A percentile compares a stretch with the other conserved stretches of the same genome.
Evolutionary conservation across 2,113 vertebrate genomes (phyloP).

Genomic region (Hyaena hyaena): DNA sequence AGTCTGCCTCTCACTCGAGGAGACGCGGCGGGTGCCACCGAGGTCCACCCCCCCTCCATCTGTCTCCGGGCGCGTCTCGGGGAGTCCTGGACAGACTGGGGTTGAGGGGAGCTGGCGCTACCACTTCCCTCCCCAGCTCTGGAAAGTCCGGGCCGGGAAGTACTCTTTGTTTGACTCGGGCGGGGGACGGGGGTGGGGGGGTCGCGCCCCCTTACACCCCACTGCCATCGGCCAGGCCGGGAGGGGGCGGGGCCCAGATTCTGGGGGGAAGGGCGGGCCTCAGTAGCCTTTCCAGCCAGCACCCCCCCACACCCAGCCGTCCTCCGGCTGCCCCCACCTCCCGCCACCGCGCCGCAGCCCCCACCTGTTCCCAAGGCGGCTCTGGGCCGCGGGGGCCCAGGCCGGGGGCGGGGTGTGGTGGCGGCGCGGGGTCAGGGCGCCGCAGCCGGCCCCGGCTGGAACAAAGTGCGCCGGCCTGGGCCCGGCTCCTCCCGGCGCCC

Average conservation of each 20-base stretch:
- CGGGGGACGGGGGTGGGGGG: not conserved
- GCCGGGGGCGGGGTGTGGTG: constrained; percentile 21
- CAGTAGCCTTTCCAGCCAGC: constrained; percentile 4
- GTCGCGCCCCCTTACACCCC: constrained; percentile 72
- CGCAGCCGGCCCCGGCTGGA: constrained; percentile 55
- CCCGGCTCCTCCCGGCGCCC: constrained; percentile 71
- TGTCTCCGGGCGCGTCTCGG: not conserved
- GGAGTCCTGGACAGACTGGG: constrained; percentile 4
- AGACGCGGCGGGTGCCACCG: not conserved
- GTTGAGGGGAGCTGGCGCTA: constrained; percentile 32
- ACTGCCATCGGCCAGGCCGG: constrained; percentile 29
- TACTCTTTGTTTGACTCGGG: constrained; percentile 78
- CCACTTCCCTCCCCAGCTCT: constrained; percentile 59
- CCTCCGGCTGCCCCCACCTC: constrained; percentile 20
- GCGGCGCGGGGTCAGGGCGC: constrained; percentile 31
- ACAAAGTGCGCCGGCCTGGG: constrained; percentile 78
- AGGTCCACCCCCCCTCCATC: not conserved
- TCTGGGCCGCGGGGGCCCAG: not conserved
- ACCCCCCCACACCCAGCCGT: not conserved
- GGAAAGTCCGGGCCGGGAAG: constrained; percentile 62
- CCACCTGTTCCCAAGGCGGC: constrained; percentile 78
- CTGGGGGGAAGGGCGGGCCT: constrained; percentile 62
- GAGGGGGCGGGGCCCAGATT: constrained; percentile 66
- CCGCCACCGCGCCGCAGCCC: constrained; percentile 43
- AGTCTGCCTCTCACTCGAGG: not conserved